Base-by-base conservation (phyloP, 2,888 invertebrate genomes). In the Patella ulyssiponensis region DNA sequence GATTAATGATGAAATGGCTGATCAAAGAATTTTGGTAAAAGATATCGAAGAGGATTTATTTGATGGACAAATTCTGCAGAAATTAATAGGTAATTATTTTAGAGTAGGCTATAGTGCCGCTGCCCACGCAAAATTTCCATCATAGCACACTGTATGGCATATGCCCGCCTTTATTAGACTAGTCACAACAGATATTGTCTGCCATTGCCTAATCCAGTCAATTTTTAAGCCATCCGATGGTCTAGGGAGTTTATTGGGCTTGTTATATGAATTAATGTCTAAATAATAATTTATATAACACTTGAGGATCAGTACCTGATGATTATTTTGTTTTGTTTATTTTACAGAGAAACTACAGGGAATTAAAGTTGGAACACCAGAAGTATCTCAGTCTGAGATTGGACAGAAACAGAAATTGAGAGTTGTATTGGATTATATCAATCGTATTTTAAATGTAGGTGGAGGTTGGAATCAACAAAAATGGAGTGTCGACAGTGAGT, bases 1-100 rank as follows among this genome's bases (percentile, higher is more conserved):
- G 99, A 96, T 99, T 77, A 99, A 99, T 92, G 98, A 99, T 93
- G 99, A 98, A 92, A 93, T 99, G 76, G 98, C 98, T 0, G 94
- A 96, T 83, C 97, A 99, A 88, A 94, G 99, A 88, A 99, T 99
- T 82, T 98, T 99, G 87, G 98, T 99, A 0, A 97, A 98, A 92
- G 95, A 97, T 81, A 95, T 99, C 72, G 96, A 96, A 84, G 98
- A 99, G 92, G 99, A 99, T 93, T 93, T 99, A 83, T 99, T 98
- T 92, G 99, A 99, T 93, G 99, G 99, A 0, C 98, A 99, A 93
- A 95, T 95, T 82, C 92, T 95, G 20, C 95, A 95, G 86, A 95
- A 95, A 91, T 91, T 95, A 4, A 92, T 95, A 79, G 93, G 93
- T 89, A 87, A 88, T 82, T 82, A 27, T 27, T 3, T 27, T 2